Percentiles rank a stretch among this genome's conserved stretches.
These are phyloP conservation scores for Aurelia sp. DNA, from an alignment of 30 jellyfish, hydroid and myxozoan genomes.

Conservation along the genomic window DNA sequence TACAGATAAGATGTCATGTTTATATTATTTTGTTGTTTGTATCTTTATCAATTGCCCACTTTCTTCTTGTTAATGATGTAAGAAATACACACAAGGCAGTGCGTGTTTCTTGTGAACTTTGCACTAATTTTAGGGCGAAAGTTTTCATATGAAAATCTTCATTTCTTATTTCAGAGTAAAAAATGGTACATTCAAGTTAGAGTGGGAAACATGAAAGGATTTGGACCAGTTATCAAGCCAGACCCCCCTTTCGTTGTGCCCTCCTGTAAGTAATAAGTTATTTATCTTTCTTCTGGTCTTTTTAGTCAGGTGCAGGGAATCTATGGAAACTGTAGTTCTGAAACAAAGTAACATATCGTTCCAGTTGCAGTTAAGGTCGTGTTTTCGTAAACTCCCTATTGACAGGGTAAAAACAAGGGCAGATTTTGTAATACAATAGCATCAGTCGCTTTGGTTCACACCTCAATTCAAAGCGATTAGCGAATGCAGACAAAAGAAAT, in stretches of 20 bases:
- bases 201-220: constrained; percentile 96
- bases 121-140: background rate
- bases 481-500: no score
- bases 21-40: no score
- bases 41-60: no score
- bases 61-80: no score
- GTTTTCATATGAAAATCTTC: background rate
- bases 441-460: no score
- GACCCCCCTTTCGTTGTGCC: constrained; percentile 94
- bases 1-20: no score
- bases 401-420: background rate
- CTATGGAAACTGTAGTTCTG: no score
- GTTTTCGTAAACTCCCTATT: background rate
- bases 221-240: constrained; percentile 84
- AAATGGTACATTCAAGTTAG: constrained; percentile 87
- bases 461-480: no score
- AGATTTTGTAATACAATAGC: no score
- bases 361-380: no score
- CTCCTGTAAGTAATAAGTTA: constrained; percentile 77
- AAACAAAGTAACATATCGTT: no score
- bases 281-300: background rate
- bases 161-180: constrained; percentile 56
- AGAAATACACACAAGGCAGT: no score
- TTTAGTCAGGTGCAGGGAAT: background rate
- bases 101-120: background rate